phyloP scores from a whole-genome alignment of 2,888 invertebrate species.

The Hypsopygia costalis region DNA sequence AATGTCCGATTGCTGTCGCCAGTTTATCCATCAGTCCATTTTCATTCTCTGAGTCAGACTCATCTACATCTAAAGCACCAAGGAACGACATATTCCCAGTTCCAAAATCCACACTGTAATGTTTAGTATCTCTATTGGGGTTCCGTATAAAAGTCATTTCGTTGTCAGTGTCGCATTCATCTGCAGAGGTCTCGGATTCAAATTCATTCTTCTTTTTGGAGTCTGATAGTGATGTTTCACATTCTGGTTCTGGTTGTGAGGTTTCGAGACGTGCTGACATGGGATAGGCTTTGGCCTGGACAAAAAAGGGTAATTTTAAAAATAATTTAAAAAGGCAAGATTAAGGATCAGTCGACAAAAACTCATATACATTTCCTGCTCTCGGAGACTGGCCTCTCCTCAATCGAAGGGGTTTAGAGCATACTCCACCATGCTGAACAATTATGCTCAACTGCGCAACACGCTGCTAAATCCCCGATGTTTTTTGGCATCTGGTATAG shows the following conservation, averaged over 20 bases:
- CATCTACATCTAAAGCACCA: slow-evolving; percentile 78
- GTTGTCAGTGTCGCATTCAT: slow-evolving; percentile 78
- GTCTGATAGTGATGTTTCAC: slow-evolving; percentile 36
- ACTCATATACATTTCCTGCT: too few relatives aligned
- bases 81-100: slow-evolving; percentile 74
- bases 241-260: slow-evolving; percentile 40
- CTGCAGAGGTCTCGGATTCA: slow-evolving; percentile 80
- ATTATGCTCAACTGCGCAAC: too few relatives aligned
- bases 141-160: slow-evolving; percentile 82
- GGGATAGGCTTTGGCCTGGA: slow-evolving; percentile 79
- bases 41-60: slow-evolving; percentile 88
- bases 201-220: slow-evolving; percentile 60
- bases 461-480: too few relatives aligned
- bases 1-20: slow-evolving; percentile 86
- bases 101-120: slow-evolving; percentile 56
- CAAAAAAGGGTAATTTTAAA: neutral
- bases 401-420: too few relatives aligned
- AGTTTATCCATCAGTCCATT: slow-evolving; percentile 85
- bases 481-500: too few relatives aligned
- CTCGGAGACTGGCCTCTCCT: too few relatives aligned
- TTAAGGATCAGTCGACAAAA: too few relatives aligned
- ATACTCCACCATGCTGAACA: too few relatives aligned
- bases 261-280: slow-evolving; percentile 67
- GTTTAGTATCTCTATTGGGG: slow-evolving; percentile 51
- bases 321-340: too few relatives aligned